Evolutionary conservation across 1,140 invertebrate genomes (phyloP).

Genomic region (Cryptotermes secundus): DNA sequence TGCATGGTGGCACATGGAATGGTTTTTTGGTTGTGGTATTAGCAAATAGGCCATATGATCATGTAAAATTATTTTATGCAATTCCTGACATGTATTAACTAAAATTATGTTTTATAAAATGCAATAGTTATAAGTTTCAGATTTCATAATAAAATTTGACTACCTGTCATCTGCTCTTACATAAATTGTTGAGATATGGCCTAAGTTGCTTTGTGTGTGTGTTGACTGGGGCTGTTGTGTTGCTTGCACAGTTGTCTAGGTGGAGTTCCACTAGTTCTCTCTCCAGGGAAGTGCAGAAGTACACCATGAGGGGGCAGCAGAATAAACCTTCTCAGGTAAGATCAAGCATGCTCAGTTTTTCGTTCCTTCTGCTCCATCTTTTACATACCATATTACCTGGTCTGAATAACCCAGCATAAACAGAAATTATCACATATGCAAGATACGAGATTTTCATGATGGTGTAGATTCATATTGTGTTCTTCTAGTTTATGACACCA

Average conservation of each 20-base stretch:
- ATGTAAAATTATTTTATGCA: constrained; percentile 24
- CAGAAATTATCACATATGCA: too few species aligned
- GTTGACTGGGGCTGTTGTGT: background rate
- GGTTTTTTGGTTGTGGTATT: background rate
- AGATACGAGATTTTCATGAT: too few species aligned
- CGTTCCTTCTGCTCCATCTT: too few species aligned
- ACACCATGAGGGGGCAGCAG: constrained; percentile 47
- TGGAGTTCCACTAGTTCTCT: constrained; percentile 63
- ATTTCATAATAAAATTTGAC: too few species aligned
- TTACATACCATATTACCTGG: too few species aligned
- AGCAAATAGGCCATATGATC: constrained; percentile 30
- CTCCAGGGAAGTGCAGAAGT: constrained; percentile 61
- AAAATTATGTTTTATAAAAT: too few species aligned
- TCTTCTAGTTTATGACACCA: too few species aligned
- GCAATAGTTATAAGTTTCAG: too few species aligned
- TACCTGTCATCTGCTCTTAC: too few species aligned
- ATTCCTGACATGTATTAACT: too few species aligned
- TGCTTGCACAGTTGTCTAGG: constrained; percentile 38
- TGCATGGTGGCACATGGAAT: constrained; percentile 22
- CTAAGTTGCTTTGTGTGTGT: background rate
- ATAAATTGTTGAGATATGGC: background rate
- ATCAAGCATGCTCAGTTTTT: background rate
- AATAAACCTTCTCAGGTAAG: constrained; percentile 10
- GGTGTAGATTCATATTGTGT: too few species aligned
- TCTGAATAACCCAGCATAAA: too few species aligned